These are phyloP conservation scores for Rafetus swinhoei DNA, from an alignment of 2,113 vertebrate genomes.

Conservation along the genomic window DNA sequence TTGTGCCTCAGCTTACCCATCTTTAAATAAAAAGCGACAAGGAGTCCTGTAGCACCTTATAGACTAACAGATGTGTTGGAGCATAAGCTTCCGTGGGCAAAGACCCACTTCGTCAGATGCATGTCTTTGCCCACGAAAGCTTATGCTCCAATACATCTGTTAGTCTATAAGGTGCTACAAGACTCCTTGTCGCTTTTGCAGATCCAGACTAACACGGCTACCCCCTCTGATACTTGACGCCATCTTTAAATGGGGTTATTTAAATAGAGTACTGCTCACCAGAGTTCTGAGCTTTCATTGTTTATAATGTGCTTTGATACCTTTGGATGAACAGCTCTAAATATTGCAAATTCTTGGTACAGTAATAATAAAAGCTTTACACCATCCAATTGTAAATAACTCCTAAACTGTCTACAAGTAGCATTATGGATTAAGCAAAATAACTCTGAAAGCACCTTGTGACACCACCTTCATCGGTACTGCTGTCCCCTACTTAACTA, in stretches of 20 bases:
- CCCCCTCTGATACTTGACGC: too few relatives aligned
- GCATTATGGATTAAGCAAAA: not conserved
- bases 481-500: not conserved
- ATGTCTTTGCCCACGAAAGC: too few relatives aligned
- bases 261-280: not conserved
- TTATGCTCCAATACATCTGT: too few relatives aligned
- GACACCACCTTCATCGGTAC: not conserved
- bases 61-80: too few relatives aligned
- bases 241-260: not conserved
- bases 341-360: not conserved
- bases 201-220: too few relatives aligned
- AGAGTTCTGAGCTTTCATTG: not conserved
- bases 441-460: constrained; percentile 9
- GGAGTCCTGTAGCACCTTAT: too few relatives aligned
- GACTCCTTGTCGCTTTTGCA: too few relatives aligned
- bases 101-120: too few relatives aligned
- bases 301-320: not conserved
- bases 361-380: not conserved
- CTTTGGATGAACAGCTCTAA: not conserved
- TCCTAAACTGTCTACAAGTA: fast-evolving
- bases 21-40: not conserved
- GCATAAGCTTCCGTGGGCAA: too few relatives aligned
- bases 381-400: not conserved
- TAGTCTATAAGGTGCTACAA: too few relatives aligned
- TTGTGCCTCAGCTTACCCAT: not conserved